Percentiles rank a stretch among this genome's conserved stretches.
Conservation (phyloP, 2,888 invertebrate genomes). For the Machimus atricapillus region DNA sequence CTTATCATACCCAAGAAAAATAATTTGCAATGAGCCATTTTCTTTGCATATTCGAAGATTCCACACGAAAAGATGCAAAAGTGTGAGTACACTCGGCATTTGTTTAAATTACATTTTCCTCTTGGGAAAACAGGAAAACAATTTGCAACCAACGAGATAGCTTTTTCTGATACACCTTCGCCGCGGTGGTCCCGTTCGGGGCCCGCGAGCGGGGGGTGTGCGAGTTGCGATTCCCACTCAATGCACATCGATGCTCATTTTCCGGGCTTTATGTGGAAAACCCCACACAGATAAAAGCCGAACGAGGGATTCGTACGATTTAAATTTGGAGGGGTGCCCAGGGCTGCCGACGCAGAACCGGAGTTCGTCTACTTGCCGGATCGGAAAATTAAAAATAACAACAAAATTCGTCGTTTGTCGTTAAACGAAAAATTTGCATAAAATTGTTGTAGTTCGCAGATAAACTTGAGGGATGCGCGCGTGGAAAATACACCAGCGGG, state of each 20-base stretch:
- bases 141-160: constrained; percentile 44
- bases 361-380: constrained; percentile 40
- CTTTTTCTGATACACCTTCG: constrained; percentile 41
- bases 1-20: not conserved
- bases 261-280: constrained; percentile 18
- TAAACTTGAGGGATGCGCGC: not conserved
- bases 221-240: constrained; percentile 24
- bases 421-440: constrained; percentile 46
- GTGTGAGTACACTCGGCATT: not conserved
- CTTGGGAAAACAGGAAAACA: constrained; percentile 47
- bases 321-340: constrained; percentile 15
- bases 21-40: not conserved
- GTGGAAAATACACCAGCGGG: not conserved
- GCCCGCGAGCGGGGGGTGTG: not conserved
- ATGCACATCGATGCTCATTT: constrained; percentile 36
- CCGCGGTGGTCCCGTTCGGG: not conserved
- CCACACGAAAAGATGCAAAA: not conserved
- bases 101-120: constrained; percentile 48
- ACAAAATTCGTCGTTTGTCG: constrained; percentile 44
- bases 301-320: constrained; percentile 41
- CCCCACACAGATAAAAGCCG: constrained; percentile 36
- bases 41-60: not conserved
- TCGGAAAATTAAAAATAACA: constrained; percentile 47
- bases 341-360: not conserved
- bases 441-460: constrained; percentile 25